Evolutionary conservation across 2,797 vertebrate genomes (phyloP), one percentile per base, ranked within the genome.

Genomic region (Erpetoichthys calabaricus): DNA sequence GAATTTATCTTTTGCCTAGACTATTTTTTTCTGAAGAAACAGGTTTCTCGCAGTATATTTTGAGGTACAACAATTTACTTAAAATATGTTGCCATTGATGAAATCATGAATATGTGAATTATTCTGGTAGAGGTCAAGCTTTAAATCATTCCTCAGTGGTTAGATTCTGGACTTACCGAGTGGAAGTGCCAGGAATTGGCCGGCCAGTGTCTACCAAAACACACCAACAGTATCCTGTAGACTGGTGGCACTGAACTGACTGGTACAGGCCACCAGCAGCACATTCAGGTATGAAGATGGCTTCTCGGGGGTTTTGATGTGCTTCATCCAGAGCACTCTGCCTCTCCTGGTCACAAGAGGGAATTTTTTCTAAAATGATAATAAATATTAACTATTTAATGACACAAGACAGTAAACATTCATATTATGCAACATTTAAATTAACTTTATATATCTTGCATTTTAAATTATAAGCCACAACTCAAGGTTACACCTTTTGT

Each of bases 171-270:
- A 8, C 67, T 86, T 83, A 95, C 96, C 95, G 86, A 47, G 92
- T 94, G 52, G 96, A 97, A 45, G 94, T 96, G 56, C 93, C 92
- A 44, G 94, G 94, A 62, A 99, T 86, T 3, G 96, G 96, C 4
- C 96, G 88, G 47, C 96, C 96, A 0, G 93, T 97, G 75, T 98
- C 94, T 64, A 95, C 90, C 66, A 92, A 75, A 58, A 99, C 94
- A 63, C 96, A 99, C 96, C 96, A 99, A 78, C 96, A 99, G 78
- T 99, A 99, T 45, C 96, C 91, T 3, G 96, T 99, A 2, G 93
- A 97, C 73, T 98, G 93, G 79, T 99, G 94, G 71, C 96, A 99
- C 64, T 99, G 96, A 62, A 99, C 92, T 0, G 96, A 83, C 65
- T 95, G 92, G 75, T 94, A 98, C 49, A 96, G 87, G 1, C 92